Percentiles rank a stretch among this genome's conserved stretches.
phyloP scores from a whole-genome alignment of 2,797 vertebrate genomes.

The Coreius guichenoti region DNA sequence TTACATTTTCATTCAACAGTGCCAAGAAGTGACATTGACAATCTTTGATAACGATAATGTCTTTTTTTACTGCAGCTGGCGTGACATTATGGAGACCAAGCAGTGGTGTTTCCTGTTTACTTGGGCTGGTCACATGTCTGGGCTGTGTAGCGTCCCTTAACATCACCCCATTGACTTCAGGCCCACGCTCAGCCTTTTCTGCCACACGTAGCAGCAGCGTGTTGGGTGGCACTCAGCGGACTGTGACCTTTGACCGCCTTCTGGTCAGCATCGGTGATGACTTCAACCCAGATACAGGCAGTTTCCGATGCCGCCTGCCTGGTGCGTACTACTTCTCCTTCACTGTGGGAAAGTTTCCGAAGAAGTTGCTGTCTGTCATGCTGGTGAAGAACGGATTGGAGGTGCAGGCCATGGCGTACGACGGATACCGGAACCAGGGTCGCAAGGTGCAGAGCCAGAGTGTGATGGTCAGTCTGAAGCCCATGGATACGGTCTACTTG shows the following conservation, averaged over 20 bases:
- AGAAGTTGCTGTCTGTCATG: constrained; percentile 82
- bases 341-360: constrained; percentile 81
- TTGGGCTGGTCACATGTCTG: constrained; percentile 63
- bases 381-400: constrained; percentile 82
- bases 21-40: constrained; percentile 1
- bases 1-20: constrained; percentile 3
- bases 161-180: constrained; percentile 56
- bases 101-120: constrained; percentile 60
- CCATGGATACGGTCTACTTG: constrained; percentile 81
- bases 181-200: constrained; percentile 80
- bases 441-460: constrained; percentile 84
- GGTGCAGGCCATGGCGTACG: constrained; percentile 81
- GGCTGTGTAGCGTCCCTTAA: constrained; percentile 63
- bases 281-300: constrained; percentile 78
- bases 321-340: constrained; percentile 83
- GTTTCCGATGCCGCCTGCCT: constrained; percentile 78
- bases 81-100: constrained; percentile 63
- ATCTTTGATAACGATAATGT: neutral
- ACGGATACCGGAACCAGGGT: constrained; percentile 77
- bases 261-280: constrained; percentile 79
- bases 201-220: constrained; percentile 77
- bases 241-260: constrained; percentile 79
- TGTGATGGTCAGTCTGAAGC: constrained; percentile 75
- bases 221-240: constrained; percentile 74
- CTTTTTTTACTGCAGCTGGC: constrained; percentile 39